phyloP scores from a whole-genome alignment of 2,888 invertebrate genomes.

The Orthonychiurus folsomi region DNA sequence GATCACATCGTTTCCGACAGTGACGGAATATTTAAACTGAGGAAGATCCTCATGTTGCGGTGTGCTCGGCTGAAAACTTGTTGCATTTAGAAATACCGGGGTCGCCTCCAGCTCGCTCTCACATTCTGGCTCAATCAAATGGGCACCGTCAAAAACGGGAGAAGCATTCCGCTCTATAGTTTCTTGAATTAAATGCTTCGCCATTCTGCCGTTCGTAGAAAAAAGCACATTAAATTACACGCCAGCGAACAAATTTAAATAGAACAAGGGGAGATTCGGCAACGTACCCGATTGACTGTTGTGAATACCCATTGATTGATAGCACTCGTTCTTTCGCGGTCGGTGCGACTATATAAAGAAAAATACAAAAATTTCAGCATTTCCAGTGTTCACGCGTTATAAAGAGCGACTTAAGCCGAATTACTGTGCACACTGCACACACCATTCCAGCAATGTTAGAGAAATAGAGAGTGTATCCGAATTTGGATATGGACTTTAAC shows the following conservation, averaged over 20 bases:
- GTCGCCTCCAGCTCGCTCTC: conserved; percentile 59
- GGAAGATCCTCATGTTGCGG: conserved; percentile 9
- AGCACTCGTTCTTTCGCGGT: conserved; percentile 90
- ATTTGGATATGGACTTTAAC: too few species aligned
- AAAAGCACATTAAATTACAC: too few species aligned
- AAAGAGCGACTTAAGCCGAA: too few species aligned
- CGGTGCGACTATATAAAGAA: conserved; percentile 62
- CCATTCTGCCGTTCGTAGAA: conserved; percentile 60
- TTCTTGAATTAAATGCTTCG: conserved; percentile 87
- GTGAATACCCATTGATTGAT: conserved; percentile 87
- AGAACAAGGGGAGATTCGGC: neutral
- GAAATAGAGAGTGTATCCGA: too few species aligned
- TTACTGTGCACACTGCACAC: too few species aligned
- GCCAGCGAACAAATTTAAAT: neutral
- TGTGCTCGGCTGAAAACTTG: conserved; percentile 40
- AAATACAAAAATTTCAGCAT: conserved; percentile 1
- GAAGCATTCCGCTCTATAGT: conserved; percentile 92
- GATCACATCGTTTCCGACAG: conserved; percentile 69
- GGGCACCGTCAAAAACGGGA: conserved; percentile 53
- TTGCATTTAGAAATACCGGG: conserved; percentile 67
- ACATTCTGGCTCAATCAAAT: conserved; percentile 50
- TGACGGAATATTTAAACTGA: conserved; percentile 72
- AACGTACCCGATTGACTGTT: conserved; percentile 82
- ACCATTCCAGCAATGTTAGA: too few species aligned
- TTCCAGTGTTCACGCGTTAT: too few species aligned